Evolutionary conservation across 1,140 invertebrate species (phyloP).

Genomic region (Diuraphis noxia): DNA sequence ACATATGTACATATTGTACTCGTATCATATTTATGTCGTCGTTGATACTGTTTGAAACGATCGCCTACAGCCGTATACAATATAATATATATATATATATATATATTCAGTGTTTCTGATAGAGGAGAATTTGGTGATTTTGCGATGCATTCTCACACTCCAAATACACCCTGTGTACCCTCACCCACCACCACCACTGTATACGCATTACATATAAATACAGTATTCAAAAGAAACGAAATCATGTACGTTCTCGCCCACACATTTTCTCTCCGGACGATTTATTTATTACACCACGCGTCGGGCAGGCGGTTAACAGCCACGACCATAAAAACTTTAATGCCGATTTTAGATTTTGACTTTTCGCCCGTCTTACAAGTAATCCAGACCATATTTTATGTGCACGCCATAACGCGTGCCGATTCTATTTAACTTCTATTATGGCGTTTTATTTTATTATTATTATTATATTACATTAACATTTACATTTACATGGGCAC

Average conservation of each 20-base stretch:
- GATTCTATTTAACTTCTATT: background rate
- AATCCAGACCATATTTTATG: conserved; percentile 5
- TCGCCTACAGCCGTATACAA: background rate
- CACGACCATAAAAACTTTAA: background rate
- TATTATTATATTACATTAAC: too few species aligned
- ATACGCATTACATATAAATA: background rate
- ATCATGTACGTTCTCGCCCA: background rate
- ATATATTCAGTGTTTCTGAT: too few species aligned
- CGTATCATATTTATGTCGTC: background rate
- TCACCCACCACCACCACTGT: too few species aligned
- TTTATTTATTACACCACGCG: conserved; percentile 9
- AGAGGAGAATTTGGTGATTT: too few species aligned
- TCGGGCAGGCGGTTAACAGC: background rate
- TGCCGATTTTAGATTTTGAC: conserved; percentile 7
- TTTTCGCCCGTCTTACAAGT: background rate
- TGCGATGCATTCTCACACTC: background rate
- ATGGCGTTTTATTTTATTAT: background rate
- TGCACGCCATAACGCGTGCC: background rate
- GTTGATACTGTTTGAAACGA: background rate
- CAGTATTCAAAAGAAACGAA: background rate
- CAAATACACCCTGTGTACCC: background rate
- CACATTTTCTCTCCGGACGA: background rate
- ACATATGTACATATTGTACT: background rate
- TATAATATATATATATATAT: too few species aligned
- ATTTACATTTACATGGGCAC: background rate